phyloP scores from a whole-genome alignment of 2,888 invertebrate genomes.

The Branchellion lobata region DNA sequence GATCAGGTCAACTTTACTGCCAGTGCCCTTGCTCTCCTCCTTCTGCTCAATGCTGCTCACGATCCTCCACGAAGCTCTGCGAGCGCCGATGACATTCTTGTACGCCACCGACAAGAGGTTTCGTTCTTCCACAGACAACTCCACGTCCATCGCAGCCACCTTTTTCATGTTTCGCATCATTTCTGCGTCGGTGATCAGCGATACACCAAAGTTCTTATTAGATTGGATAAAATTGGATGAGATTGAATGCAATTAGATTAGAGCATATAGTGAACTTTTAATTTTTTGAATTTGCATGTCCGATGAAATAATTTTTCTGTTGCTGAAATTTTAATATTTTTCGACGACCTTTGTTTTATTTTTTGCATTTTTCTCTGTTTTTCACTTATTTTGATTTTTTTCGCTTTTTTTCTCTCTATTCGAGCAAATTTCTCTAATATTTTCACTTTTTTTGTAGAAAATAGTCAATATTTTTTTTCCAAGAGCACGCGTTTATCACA shows the following conservation, averaged over 20 bases:
- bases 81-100: slow-evolving; percentile 97
- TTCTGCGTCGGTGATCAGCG: too few species aligned
- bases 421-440: too few species aligned
- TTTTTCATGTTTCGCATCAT: slow-evolving; percentile 99
- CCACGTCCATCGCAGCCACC: slow-evolving; percentile 88
- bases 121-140: slow-evolving; percentile 93
- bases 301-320: background rate
- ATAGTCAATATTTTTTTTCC: too few species aligned
- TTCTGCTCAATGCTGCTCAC: slow-evolving; percentile 97
- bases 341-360: too few species aligned
- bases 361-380: too few species aligned
- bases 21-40: slow-evolving; percentile 70
- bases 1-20: slow-evolving; percentile 44
- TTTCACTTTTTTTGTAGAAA: too few species aligned
- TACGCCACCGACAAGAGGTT: slow-evolving; percentile 96
- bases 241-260: too few species aligned
- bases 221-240: background rate
- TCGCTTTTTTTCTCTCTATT: too few species aligned
- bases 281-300: background rate
- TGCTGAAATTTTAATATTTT: too few species aligned
- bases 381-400: too few species aligned
- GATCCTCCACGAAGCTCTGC: slow-evolving; percentile 96
- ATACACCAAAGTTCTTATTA: background rate
- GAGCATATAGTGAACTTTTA: slow-evolving; percentile 62
- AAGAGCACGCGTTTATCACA: too few species aligned